Conservation (phyloP, 2,888 invertebrate species). For the Frankliniella intonsa region DNA sequence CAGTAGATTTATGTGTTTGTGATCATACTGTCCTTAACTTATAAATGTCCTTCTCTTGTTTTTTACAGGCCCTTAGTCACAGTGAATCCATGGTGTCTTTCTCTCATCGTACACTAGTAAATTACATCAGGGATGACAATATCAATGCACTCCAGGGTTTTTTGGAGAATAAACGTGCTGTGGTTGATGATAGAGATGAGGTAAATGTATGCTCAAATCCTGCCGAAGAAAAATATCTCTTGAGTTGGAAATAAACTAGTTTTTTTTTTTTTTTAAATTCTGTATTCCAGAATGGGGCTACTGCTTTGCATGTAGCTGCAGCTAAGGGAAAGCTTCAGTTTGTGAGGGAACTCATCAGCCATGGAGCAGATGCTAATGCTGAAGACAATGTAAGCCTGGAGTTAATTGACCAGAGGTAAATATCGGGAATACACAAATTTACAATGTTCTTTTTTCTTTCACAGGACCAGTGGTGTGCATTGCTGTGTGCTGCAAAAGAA, state of each 20-base stretch:
- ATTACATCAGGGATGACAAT: slow-evolving; percentile 76
- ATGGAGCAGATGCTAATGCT: slow-evolving; percentile 88
- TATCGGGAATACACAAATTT: neutral
- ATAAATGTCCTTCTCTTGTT: too few species aligned
- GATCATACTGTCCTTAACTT: too few species aligned
- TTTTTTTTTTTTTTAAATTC: slow-evolving; percentile 19
- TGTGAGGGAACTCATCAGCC: slow-evolving; percentile 76
- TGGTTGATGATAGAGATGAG: slow-evolving; percentile 84
- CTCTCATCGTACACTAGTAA: slow-evolving; percentile 75
- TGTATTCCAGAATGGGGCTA: slow-evolving; percentile 75
- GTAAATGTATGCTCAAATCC: slow-evolving; percentile 50
- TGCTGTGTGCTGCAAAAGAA: slow-evolving; percentile 85
- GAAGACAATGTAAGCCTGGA: slow-evolving; percentile 65
- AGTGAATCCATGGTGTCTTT: slow-evolving; percentile 89
- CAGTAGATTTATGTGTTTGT: too few species aligned
- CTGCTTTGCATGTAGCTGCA: slow-evolving; percentile 88
- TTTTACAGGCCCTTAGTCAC: slow-evolving; percentile 73
- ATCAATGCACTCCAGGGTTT: slow-evolving; percentile 73
- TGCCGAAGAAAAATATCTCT: slow-evolving; percentile 32
- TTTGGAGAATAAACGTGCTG: slow-evolving; percentile 74
- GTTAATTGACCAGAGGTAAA: neutral
- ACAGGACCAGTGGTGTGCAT: slow-evolving; percentile 86
- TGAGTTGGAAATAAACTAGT: neutral
- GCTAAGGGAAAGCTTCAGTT: slow-evolving; percentile 78
- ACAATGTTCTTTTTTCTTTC: slow-evolving; percentile 35